Base-by-base conservation (phyloP, 2,888 invertebrate genomes). In the Ormyrus pomaceus region DNA sequence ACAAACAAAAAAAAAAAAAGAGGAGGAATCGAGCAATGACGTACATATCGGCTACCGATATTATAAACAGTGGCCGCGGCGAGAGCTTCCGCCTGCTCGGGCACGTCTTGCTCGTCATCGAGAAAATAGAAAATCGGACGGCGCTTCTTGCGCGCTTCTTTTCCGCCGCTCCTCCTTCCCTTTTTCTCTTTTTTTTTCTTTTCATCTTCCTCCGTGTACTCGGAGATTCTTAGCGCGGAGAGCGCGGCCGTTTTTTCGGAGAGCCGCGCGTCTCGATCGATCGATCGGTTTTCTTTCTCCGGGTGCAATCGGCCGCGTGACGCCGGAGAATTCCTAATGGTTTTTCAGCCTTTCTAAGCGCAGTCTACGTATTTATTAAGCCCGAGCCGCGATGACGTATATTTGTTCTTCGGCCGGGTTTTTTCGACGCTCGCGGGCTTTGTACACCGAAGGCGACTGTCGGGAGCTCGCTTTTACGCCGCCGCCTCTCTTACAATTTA, bases 21-120 rank as follows among this genome's bases (percentile, higher is more conserved):
- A 48, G 19, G 3, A 19, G 34, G 66, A 10, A 34, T 4, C 48
- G 59, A 11, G 50, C 65, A 66, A 65, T 79, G 74, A 65, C 70
- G 74, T 70, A 71, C 68, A 58, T 71, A 71, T 55, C 59, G 58
- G 71, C 79, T 48, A 59, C 61, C 55, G 59, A 70, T 71, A 71
- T 71, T 71, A 70, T 66, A 80, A 71, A 71, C 65, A 70, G 70
- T 46, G 58, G 55, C 46, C 10, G n/a, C 9, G n/a, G 0, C 11
- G 11, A 51, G 11, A 11, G 55, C 65, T 75, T 79, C 79, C 66
- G 64, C 59, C 59, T 45, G 51, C 45, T 46, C 4, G 61, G 5
- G 11, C 61, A 5, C 48, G 34, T 56, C 53, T 73, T 53, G 73
- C 69, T 65, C 64, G 64, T 65, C 79, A 65, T 70, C 70, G 51